Base-by-base conservation (phyloP, 2,113 vertebrate genomes). In the Semicossyphus pulcher region DNA sequence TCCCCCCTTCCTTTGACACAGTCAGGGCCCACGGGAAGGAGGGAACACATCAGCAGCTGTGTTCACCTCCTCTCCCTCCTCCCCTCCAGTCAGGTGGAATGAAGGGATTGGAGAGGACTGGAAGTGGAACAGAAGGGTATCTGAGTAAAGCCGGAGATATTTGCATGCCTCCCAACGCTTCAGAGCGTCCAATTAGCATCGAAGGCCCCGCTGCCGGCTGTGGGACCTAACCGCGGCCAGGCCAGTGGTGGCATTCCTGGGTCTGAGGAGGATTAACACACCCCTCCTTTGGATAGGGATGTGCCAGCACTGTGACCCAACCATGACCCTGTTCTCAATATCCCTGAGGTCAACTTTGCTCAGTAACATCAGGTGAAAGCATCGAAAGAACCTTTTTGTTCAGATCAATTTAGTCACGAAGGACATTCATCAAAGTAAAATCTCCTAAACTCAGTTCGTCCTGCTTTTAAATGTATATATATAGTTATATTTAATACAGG, bases 71-170 rank as follows among this genome's bases (percentile, higher is more conserved):
- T 72, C 78, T 68, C 62, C 48, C 66, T 80, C 60, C 69, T 86
- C 64, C 79, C 81, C 83, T 87, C 75, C 92, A 88, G 83, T 92
- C 92, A 93, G 92, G 88, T 92, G 93, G 92, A 93, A 94, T 92
- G 92, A 94, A 69, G 71, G 90, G 92, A 92, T 92, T 92, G 87
- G 67, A 86, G 71, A 85, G 51, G 77, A 86, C 83, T 87, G 91
- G 84, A 93, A 90, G 82, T 85, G 83, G 76, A 92, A 87, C 86
- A 92, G 90, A 90, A 86, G 84, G 83, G 79, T 75, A 86, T 89
- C 77, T 21, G 86, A 84, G 84, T 78, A 76, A 86, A 88, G 86
- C 89, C 82, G 78, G 71, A 89, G 81, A 89, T 80, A 91, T 91
- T 84, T 88, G 85, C 80, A 84, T 84, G 81, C 77, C 78, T 89